Conservation (phyloP, 2,888 invertebrate genomes). For the Copidosoma aretas region DNA sequence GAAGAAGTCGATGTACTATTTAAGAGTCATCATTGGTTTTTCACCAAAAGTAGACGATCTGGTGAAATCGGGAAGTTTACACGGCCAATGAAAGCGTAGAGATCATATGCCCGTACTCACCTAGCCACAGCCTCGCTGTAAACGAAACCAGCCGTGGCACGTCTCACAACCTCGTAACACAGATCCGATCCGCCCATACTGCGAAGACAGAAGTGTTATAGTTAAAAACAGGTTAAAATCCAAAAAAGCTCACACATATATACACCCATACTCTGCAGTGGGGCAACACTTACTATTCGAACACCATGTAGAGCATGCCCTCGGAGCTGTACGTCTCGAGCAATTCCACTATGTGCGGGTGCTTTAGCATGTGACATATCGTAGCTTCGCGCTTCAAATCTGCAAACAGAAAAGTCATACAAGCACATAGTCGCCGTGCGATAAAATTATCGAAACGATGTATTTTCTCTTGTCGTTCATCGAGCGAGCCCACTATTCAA, state of each 20-base stretch:
- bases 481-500: too few relatives aligned
- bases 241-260: background rate
- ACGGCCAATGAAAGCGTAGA: too few relatives aligned
- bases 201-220: conserved; percentile 47
- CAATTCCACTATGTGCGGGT: conserved; percentile 97
- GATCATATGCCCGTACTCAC: too few relatives aligned
- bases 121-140: conserved; percentile 99
- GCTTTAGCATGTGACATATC: conserved; percentile 98
- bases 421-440: too few relatives aligned
- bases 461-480: too few relatives aligned
- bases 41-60: too few relatives aligned
- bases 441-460: too few relatives aligned
- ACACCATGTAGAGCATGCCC: conserved; percentile 99
- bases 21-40: too few relatives aligned
- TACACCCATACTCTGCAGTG: conserved; percentile 30
- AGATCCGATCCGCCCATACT: conserved; percentile 99
- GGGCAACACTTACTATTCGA: conserved; percentile 88
- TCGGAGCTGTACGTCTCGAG: conserved; percentile 98
- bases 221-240: background rate
- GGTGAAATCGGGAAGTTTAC: too few relatives aligned
- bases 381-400: conserved; percentile 98
- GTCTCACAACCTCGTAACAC: conserved; percentile 96
- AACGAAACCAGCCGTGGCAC: conserved; percentile 95
- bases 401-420: conserved; percentile 70
- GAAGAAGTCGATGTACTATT: too few relatives aligned